phyloP scores from a whole-genome alignment of 2,888 invertebrate species.

The Pollenia amentaria region DNA sequence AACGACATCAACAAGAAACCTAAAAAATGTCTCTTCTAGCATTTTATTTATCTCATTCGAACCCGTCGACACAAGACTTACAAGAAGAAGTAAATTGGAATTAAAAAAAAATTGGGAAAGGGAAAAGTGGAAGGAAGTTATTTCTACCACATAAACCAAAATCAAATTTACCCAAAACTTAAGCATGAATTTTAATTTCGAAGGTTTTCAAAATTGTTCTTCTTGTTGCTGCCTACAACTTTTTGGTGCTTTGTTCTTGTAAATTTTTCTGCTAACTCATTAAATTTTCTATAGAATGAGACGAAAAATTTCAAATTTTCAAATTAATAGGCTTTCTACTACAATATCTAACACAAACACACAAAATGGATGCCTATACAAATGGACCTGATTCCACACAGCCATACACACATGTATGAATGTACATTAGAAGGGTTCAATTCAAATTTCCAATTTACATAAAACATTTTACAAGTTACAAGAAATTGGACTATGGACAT shows the following conservation, averaged over 20 bases:
- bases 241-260: constrained; percentile 27
- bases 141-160: constrained; percentile 59
- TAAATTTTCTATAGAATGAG: constrained; percentile 51
- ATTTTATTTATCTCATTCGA: constrained; percentile 6
- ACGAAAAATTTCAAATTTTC: constrained; percentile 55
- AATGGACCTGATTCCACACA: not conserved
- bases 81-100: constrained; percentile 5
- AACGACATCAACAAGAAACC: not conserved
- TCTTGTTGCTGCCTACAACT: not conserved
- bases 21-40: not conserved
- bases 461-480: too few relatives aligned
- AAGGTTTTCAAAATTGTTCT: constrained; percentile 15
- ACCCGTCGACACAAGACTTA: not conserved
- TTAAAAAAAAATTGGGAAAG: not conserved
- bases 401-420: not conserved
- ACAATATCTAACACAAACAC: constrained; percentile 8
- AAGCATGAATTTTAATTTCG: constrained; percentile 49
- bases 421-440: not conserved
- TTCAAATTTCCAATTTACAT: too few relatives aligned
- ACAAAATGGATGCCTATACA: not conserved
- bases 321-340: constrained; percentile 63
- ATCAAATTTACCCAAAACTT: constrained; percentile 61
- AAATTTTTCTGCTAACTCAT: constrained; percentile 54
- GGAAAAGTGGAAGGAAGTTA: constrained; percentile 6
- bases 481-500: too few relatives aligned